phyloP scores from a whole-genome alignment of 2,113 vertebrate species.

The Xyrauchen texanus region DNA sequence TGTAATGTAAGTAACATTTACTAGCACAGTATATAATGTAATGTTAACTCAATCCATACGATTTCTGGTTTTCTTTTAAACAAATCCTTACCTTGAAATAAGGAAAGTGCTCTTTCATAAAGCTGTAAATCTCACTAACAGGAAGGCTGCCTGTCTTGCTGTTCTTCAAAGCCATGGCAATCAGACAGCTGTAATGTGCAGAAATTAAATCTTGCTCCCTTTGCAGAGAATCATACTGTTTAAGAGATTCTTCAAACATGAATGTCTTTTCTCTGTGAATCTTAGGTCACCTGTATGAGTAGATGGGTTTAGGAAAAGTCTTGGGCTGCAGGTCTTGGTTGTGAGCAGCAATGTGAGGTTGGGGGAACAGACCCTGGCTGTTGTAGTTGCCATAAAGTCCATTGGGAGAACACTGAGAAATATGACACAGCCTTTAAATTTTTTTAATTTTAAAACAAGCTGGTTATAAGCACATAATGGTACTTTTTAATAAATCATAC shows the following conservation, averaged over 20 bases:
- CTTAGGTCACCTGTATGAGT: constrained; percentile 88
- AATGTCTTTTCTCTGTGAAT: too few relatives aligned
- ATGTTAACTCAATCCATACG: too few relatives aligned
- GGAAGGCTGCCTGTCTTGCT: constrained; percentile 96
- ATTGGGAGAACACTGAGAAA: constrained; percentile 78
- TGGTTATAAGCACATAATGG: too few relatives aligned
- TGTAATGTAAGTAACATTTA: constrained; percentile 10
- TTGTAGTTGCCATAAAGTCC: constrained; percentile 84
- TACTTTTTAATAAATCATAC: background rate
- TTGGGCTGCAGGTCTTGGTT: constrained; percentile 88
- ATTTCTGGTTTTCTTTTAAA: background rate
- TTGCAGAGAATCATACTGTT: too few relatives aligned
- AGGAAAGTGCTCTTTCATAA: constrained; percentile 99
- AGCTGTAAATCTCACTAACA: constrained; percentile 98
- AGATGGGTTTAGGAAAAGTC: constrained; percentile 95
- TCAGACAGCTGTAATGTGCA: constrained; percentile 82
- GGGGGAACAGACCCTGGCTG: constrained; percentile 80
- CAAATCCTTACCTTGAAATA: constrained; percentile 89
- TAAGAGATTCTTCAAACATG: too few relatives aligned
- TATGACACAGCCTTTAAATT: background rate
- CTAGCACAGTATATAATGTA: background rate
- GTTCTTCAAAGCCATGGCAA: constrained; percentile 97
- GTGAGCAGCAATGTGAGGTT: constrained; percentile 83
- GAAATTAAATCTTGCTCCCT: background rate
- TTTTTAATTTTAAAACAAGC: too few relatives aligned